Evolutionary conservation across 2,797 vertebrate genomes (phyloP).

Genomic region (Thamnophis elegans): DNA sequence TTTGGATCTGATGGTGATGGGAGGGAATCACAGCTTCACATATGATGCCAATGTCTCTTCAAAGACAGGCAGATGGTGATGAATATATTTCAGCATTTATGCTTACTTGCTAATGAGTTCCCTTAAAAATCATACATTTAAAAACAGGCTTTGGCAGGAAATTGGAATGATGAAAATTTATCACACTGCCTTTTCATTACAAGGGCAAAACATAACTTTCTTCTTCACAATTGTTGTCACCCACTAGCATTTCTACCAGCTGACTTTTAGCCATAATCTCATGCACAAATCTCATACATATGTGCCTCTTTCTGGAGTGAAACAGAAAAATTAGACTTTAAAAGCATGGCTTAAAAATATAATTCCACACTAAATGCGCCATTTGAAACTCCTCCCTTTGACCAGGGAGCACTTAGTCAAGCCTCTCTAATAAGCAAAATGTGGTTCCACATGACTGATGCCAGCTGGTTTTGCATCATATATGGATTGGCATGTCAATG

Average conservation of each 20-base stretch:
- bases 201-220: background rate
- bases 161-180: background rate
- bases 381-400: background rate
- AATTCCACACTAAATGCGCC: background rate
- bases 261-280: background rate
- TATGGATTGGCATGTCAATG: background rate
- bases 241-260: background rate
- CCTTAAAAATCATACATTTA: background rate
- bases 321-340: background rate
- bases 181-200: background rate
- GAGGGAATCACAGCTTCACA: rapidly evolving
- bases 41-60: background rate
- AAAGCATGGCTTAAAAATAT: background rate
- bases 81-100: background rate
- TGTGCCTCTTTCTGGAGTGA: background rate
- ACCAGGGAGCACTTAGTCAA: background rate
- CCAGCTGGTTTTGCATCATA: background rate
- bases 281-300: background rate
- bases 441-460: background rate
- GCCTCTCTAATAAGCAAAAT: background rate
- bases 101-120: background rate
- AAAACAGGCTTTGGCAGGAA: background rate
- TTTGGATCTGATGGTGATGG: background rate
- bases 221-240: background rate
- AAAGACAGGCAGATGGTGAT: background rate